Percentiles rank a stretch among this genome's conserved stretches.
These are phyloP conservation scores for Trichosurus vulpecula DNA, from an alignment of 2,797 vertebrate species.

Conservation along the genomic window DNA sequence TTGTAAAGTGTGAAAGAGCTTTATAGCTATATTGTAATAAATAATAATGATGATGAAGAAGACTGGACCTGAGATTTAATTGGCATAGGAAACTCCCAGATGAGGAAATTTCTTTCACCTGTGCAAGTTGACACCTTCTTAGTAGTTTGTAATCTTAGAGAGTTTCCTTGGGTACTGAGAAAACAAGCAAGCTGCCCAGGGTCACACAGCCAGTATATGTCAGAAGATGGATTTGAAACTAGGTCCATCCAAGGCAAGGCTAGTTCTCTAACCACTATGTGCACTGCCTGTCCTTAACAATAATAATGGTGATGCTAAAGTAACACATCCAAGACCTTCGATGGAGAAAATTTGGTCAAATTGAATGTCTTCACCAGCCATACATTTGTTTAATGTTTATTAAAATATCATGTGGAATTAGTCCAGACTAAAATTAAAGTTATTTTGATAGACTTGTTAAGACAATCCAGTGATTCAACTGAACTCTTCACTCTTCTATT, in stretches of 20 bases:
- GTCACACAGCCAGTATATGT: neutral
- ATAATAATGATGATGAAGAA: neutral
- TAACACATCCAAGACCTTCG: neutral
- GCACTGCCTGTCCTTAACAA: neutral
- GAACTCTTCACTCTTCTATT: slow-evolving; percentile 41
- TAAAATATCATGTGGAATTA: neutral
- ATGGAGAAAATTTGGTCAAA: neutral
- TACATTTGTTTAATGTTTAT: slow-evolving; percentile 1
- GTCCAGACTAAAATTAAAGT: neutral
- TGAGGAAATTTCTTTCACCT: neutral
- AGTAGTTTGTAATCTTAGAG: neutral
- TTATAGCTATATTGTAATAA: neutral
- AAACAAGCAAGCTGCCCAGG: neutral
- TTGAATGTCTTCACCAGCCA: neutral
- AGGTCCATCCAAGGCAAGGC: neutral
- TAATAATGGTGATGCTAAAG: neutral
- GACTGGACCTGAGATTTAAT: neutral
- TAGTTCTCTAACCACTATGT: neutral
- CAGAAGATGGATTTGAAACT: neutral
- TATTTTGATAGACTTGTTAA: slow-evolving; percentile 28
- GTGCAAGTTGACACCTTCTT: neutral
- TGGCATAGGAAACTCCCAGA: neutral
- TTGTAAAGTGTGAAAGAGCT: neutral
- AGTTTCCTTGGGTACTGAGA: neutral
- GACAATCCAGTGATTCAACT: neutral